phyloP scores from a whole-genome alignment of 2,888 invertebrate genomes.

The Ophion obscuratus region DNA sequence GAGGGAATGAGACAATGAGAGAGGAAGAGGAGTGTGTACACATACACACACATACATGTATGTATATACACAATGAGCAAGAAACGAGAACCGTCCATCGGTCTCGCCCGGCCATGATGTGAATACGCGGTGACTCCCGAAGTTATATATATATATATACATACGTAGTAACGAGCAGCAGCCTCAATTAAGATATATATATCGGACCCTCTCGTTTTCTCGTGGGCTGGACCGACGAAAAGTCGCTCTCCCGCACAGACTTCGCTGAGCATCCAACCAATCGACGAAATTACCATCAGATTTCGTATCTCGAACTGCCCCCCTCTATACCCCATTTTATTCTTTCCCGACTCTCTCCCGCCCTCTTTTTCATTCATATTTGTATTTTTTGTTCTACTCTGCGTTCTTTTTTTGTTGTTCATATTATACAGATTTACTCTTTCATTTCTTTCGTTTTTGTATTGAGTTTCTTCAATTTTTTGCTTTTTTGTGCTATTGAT shows the following conservation, averaged over 20 bases:
- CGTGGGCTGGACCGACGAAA: conserved; percentile 77
- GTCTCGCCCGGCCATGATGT: conserved; percentile 67
- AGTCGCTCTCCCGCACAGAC: conserved; percentile 64
- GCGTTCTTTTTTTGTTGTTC: too few species aligned
- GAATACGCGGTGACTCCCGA: conserved; percentile 47
- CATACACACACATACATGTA: not conserved
- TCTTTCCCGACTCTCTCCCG: not conserved
- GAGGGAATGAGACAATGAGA: conserved; percentile 47
- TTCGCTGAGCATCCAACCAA: conserved; percentile 71
- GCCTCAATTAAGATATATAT: conserved; percentile 82
- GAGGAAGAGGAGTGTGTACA: conserved; percentile 22
- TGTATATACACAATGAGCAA: conserved; percentile 20
- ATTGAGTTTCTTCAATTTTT: too few species aligned
- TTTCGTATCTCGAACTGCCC: conserved; percentile 55
- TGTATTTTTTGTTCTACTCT: too few species aligned
- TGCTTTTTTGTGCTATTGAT: too few species aligned
- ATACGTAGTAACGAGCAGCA: conserved; percentile 56
- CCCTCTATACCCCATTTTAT: conserved; percentile 29
- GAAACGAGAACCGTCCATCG: conserved; percentile 55
- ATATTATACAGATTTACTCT: too few species aligned
- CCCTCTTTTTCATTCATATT: not conserved
- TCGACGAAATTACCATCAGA: conserved; percentile 75
- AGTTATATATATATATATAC: conserved; percentile 26
- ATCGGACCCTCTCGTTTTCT: conserved; percentile 72
- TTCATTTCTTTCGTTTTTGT: too few species aligned